These are phyloP conservation scores for Muscidifurax raptorellus DNA, from an alignment of 1,140 invertebrate species.

Conservation along the genomic window DNA sequence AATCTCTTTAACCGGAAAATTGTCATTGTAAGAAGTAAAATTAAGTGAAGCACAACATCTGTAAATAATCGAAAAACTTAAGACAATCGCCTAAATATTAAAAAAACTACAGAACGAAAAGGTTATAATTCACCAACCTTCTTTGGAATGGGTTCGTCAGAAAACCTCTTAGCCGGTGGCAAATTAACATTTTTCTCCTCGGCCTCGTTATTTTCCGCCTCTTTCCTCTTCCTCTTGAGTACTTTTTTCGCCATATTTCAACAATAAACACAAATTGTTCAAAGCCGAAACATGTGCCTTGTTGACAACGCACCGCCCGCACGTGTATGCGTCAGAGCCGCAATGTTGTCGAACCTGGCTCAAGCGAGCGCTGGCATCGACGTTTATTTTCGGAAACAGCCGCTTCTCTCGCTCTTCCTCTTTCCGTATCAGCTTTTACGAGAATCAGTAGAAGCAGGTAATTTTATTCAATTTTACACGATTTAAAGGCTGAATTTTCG, in stretches of 20 bases:
- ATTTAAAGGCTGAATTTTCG: background rate
- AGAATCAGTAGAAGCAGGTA: slow-evolving; percentile 37
- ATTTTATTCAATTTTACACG: slow-evolving; percentile 22
- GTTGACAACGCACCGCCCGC: background rate
- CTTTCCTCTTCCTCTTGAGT: slow-evolving; percentile 63
- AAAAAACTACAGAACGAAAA: slow-evolving; percentile 32
- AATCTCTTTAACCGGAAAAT: background rate
- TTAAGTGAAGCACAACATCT: too few relatives aligned
- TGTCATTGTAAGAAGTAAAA: background rate
- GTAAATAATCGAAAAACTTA: too few relatives aligned
- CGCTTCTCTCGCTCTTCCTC: background rate
- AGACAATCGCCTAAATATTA: background rate
- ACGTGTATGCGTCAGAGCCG: background rate
- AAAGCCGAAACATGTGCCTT: background rate
- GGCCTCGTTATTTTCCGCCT: slow-evolving; percentile 44
- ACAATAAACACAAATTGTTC: slow-evolving; percentile 4
- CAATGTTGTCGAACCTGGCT: too few relatives aligned
- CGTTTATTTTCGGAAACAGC: slow-evolving; percentile 21
- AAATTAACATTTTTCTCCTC: slow-evolving; percentile 53
- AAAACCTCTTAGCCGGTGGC: slow-evolving; percentile 67
- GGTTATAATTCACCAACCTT: slow-evolving; percentile 67
- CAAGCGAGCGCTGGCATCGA: background rate
- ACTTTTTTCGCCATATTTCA: slow-evolving; percentile 60
- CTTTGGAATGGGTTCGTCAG: slow-evolving; percentile 73
- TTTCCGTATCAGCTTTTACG: slow-evolving; percentile 38